Conservation (phyloP, 2,113 vertebrate genomes). For the Ophiodon elongatus region DNA sequence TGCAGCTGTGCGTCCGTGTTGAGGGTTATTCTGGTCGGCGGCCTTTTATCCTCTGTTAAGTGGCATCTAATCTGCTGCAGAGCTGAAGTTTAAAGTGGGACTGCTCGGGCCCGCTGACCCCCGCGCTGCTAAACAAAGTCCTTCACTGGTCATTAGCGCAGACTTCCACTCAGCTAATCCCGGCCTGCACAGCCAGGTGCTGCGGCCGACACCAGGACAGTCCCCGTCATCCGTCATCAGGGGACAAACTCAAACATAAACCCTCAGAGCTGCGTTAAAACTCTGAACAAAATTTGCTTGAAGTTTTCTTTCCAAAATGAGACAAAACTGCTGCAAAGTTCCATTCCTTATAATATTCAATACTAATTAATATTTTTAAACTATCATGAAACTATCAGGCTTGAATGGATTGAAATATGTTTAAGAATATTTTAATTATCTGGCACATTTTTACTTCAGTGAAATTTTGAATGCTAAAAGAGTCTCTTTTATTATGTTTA, state of each 20-base stretch:
- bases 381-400: not conserved
- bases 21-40: slow-evolving; percentile 33
- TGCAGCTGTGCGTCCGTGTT: not conserved
- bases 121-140: slow-evolving; percentile 29
- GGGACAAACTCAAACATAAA: not conserved
- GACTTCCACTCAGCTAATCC: slow-evolving; percentile 16
- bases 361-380: not conserved
- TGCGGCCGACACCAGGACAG: not conserved
- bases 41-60: slow-evolving; percentile 34
- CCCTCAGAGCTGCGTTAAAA: not conserved
- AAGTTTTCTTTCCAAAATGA: not conserved
- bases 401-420: not conserved
- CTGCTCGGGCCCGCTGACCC: slow-evolving; percentile 1
- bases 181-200: not conserved
- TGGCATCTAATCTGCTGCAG: slow-evolving; percentile 44
- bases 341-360: not conserved
- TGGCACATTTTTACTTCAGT: not conserved
- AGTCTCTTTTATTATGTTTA: not conserved
- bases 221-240: not conserved
- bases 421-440: too few relatives aligned
- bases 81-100: slow-evolving; percentile 26
- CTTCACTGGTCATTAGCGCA: slow-evolving; percentile 44
- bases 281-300: not conserved
- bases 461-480: not conserved
- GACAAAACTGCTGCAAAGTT: not conserved